phyloP scores from a whole-genome alignment of 2,888 invertebrate genomes.

The Tortrix viridana region DNA sequence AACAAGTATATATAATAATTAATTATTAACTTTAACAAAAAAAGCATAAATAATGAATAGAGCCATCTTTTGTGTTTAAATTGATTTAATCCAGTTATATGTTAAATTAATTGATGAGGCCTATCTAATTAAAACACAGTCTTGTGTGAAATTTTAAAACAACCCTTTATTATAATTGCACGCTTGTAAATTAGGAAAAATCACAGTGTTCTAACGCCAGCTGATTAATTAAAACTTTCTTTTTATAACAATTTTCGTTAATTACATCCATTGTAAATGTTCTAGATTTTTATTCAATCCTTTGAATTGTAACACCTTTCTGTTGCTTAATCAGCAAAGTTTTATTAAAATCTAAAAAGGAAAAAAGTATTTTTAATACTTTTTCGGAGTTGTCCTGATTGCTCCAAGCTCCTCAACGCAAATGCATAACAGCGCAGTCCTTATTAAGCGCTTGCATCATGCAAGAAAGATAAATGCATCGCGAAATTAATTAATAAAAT shows the following conservation, averaged over 20 bases:
- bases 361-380: background rate
- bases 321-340: conserved; percentile 1
- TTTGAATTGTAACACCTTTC: conserved; percentile 34
- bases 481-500: conserved; percentile 80
- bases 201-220: conserved; percentile 18
- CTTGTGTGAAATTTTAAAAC: conserved; percentile 10
- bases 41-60: too few relatives aligned
- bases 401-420: conserved; percentile 60
- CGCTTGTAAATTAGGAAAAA: conserved; percentile 14
- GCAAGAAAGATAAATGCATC: conserved; percentile 76
- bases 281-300: conserved; percentile 31
- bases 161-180: conserved; percentile 25
- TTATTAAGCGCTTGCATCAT: conserved; percentile 75
- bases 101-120: too few relatives aligned
- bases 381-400: conserved; percentile 44
- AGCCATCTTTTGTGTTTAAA: too few relatives aligned
- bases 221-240: conserved; percentile 25
- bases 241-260: conserved; percentile 22
- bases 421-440: conserved; percentile 64
- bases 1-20: too few relatives aligned
- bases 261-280: conserved; percentile 30
- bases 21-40: too few relatives aligned
- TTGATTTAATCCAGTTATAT: too few relatives aligned
- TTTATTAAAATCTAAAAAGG: background rate
- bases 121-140: background rate